Conservation (phyloP, 1,140 invertebrate genomes). For the Brachionus paranguensis region DNA sequence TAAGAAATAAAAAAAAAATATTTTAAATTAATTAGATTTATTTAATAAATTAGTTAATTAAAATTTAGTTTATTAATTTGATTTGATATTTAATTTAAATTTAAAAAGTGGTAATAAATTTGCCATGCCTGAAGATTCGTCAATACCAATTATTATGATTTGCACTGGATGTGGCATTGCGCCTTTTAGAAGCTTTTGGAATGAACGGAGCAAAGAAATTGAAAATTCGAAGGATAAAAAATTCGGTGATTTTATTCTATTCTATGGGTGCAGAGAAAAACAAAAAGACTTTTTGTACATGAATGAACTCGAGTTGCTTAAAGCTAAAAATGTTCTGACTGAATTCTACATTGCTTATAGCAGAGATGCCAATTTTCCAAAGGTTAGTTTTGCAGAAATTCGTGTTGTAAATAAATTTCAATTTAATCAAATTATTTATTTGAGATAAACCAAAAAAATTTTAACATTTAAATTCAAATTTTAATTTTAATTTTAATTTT, state of each 20-base stretch:
- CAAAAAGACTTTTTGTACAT: conserved; percentile 73
- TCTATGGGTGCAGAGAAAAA: conserved; percentile 79
- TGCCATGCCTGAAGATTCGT: background rate
- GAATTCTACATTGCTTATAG: conserved; percentile 78
- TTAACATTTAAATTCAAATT: too few species aligned
- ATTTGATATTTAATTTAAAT: conserved; percentile 44
- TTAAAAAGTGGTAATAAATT: conserved; percentile 44
- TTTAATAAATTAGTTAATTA: conserved; percentile 51
- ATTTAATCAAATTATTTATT: too few species aligned
- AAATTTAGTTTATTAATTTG: too few species aligned
- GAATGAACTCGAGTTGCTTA: conserved; percentile 72
- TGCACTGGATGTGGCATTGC: conserved; percentile 32
- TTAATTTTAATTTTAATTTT: too few species aligned
- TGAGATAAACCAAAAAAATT: too few species aligned
- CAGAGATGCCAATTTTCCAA: conserved; percentile 67
- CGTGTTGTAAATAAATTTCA: too few species aligned
- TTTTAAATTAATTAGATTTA: too few species aligned
- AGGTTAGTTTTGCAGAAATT: background rate
- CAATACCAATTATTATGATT: conserved; percentile 16
- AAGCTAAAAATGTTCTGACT: conserved; percentile 67
- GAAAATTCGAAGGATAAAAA: conserved; percentile 40
- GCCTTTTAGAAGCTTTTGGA: conserved; percentile 32
- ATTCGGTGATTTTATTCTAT: conserved; percentile 74
- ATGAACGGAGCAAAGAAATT: background rate
- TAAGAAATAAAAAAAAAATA: conserved; percentile 63